Conservation (phyloP, 2,797 vertebrate genomes). For the Lepilemur ruficaudatus region DNA sequence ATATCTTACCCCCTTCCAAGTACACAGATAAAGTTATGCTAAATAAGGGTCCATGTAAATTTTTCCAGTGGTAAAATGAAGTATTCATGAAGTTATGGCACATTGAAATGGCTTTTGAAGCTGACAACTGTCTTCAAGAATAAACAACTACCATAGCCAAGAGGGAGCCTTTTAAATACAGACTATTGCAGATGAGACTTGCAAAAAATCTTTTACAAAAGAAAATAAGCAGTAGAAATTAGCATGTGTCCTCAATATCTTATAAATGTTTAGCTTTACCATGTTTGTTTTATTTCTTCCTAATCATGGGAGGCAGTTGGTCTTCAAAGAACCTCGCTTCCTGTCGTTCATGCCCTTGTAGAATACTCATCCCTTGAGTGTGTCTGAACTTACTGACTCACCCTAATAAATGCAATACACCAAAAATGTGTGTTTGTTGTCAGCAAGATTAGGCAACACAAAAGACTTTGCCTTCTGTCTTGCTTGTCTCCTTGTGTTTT, state of each 20-base stretch:
- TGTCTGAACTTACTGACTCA: not conserved
- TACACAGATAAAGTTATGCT: not conserved
- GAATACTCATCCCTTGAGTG: too few relatives aligned
- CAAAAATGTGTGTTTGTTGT: not conserved
- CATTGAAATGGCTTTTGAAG: not conserved
- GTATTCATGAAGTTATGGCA: not conserved
- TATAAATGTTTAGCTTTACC: not conserved
- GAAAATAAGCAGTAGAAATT: not conserved
- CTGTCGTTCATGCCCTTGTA: fast-evolving
- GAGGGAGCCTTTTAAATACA: not conserved
- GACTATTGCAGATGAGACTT: not conserved
- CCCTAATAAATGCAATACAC: not conserved
- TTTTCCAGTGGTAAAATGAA: not conserved
- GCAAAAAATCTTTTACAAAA: not conserved
- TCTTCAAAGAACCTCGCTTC: not conserved
- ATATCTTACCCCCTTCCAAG: not conserved
- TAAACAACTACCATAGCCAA: not conserved
- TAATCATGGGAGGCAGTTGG: not conserved
- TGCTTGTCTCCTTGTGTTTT: not conserved
- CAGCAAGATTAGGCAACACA: not conserved
- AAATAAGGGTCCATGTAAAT: not conserved
- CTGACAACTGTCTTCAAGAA: not conserved
- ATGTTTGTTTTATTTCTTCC: not conserved
- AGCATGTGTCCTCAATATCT: not conserved
- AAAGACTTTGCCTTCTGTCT: not conserved